Conservation (phyloP, 2,888 invertebrate species). For the Synergus umbraculus region DNA sequence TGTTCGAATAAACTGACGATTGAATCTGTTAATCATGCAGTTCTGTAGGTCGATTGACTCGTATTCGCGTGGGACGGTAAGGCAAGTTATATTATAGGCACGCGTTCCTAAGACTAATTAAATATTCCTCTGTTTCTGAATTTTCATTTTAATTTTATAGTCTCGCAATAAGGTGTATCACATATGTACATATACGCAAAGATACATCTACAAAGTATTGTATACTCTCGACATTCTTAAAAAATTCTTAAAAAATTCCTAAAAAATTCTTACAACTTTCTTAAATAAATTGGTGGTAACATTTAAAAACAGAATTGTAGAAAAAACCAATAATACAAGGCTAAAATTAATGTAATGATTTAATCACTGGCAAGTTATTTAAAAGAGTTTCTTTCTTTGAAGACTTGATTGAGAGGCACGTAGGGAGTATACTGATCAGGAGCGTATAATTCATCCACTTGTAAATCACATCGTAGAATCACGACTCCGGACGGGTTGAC, state of each 20-base stretch:
- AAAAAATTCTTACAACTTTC: not conserved
- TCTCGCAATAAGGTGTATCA: conserved; percentile 37
- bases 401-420: conserved; percentile 80
- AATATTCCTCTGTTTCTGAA: conserved; percentile 28
- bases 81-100: not conserved
- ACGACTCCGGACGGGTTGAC: conserved; percentile 95
- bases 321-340: conserved; percentile 2
- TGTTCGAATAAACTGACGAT: conserved; percentile 22
- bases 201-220: conserved; percentile 23
- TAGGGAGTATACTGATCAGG: conserved; percentile 74
- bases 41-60: conserved; percentile 20
- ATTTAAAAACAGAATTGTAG: conserved; percentile 5
- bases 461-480: conserved; percentile 89
- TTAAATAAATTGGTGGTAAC: conserved; percentile 25
- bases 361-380: conserved; percentile 57
- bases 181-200: conserved; percentile 41
- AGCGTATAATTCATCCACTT: conserved; percentile 78
- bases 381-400: conserved; percentile 77
- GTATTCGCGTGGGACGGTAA: conserved; percentile 11
- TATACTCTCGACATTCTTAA: conserved; percentile 11
- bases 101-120: conserved; percentile 34
- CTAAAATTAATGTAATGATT: not conserved
- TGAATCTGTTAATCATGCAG: conserved; percentile 31
- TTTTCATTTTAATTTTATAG: conserved; percentile 33
- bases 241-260: not conserved